Evolutionary conservation across 2,113 vertebrate genomes (phyloP), one percentile per base, ranked within the genome.

Genomic region (Austrofundulus limnaeus): DNA sequence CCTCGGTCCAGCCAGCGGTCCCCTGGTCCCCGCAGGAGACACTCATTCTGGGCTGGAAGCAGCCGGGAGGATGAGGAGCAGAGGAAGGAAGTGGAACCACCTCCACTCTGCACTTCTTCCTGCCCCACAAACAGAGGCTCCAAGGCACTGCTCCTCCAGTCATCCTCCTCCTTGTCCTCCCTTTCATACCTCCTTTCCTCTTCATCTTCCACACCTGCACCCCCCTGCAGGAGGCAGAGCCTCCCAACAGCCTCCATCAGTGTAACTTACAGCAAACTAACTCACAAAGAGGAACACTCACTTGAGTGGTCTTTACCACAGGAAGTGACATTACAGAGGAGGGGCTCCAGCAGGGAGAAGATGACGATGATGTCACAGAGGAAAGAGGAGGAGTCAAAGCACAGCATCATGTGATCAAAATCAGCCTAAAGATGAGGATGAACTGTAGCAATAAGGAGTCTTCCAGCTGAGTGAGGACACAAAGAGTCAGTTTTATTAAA

Each of bases 101-200:
- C 34, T 48, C 60, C 58, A 28, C 42, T 51, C 11, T 9, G 48
- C 25, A 39, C 51, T 2, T 75, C 74, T 17, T 60, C 45, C 0
- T 14, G 61, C 1, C 13, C 67, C 2, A 5, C 15, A 7, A 13
- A 24, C 0, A 25, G 21, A 61, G 38, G 66, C n/a, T 85, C 82
- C 20, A 72, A 61, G 42, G 61, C 64, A 11, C 34, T 68, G 20
- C 79, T 79, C 41, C 70, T 83, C 31, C 60, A 70, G 14, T 77
- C 72, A 34, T 77, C 61, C 42, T 82, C 64, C n/a, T 78, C 81
- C 0, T 20, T 68, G 12, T 81, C 81, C 24, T 83, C 76, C 15
- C 41, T 83, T 28, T 85, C 75, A 20, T 61, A 66, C 39, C 72
- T 78, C 23, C 75, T 86, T 5, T 81, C 66, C n/a, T 61, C 64